Percentiles rank a stretch among this genome's conserved stretches.
Conservation (phyloP, 2,797 vertebrate genomes). For the Cryptoblepharus egeriae region DNA sequence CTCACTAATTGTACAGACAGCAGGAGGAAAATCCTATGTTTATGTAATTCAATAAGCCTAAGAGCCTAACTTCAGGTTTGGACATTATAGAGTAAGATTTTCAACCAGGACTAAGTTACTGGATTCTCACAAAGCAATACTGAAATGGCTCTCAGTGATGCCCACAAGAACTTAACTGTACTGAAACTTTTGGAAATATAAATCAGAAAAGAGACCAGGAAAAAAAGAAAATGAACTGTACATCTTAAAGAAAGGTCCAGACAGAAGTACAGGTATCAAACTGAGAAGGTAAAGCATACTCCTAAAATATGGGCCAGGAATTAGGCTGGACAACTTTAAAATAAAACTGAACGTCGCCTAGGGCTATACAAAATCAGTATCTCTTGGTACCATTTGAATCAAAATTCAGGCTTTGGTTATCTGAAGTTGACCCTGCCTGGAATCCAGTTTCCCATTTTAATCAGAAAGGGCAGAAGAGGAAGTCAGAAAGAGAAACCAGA, state of each 20-base stretch:
- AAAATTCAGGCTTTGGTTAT: not conserved
- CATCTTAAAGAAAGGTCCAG: not conserved
- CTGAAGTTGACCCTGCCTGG: not conserved
- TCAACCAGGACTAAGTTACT: slow-evolving; percentile 29
- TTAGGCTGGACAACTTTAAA: not conserved
- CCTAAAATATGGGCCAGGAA: slow-evolving; percentile 54
- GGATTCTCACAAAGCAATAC: slow-evolving; percentile 20
- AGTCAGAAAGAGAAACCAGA: not conserved
- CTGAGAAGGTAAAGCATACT: slow-evolving; percentile 52
- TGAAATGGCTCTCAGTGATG: slow-evolving; percentile 26
- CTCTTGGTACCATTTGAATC: too few species aligned
- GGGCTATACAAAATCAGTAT: too few species aligned
- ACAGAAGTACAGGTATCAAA: slow-evolving; percentile 48
- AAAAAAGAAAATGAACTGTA: not conserved
- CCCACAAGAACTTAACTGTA: not conserved
- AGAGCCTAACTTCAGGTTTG: slow-evolving; percentile 20
- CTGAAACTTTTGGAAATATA: not conserved
- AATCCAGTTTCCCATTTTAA: not conserved
- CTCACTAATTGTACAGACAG: slow-evolving; percentile 23
- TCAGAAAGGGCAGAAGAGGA: not conserved
- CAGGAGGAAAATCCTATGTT: slow-evolving; percentile 36
- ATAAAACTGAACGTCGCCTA: not conserved
- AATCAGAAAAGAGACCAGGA: not conserved
- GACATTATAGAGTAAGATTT: slow-evolving; percentile 30
- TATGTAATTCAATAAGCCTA: slow-evolving; percentile 30